A percentile compares a stretch with the other conserved stretches of the same genome.
Conservation (phyloP, 1,140 invertebrate genomes). For the Hylyphantes graminicola region DNA sequence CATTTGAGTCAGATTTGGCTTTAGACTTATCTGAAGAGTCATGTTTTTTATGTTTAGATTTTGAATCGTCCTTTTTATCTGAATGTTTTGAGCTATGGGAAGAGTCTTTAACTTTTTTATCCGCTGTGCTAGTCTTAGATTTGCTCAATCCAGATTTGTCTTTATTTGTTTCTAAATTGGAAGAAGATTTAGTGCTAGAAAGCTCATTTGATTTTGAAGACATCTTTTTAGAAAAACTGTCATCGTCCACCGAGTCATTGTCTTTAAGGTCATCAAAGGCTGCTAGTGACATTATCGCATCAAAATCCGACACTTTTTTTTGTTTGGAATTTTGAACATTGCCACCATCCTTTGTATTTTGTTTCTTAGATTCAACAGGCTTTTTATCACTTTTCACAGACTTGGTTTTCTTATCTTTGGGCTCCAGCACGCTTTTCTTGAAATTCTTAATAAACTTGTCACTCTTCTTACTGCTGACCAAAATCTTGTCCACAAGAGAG, state of each 20-base stretch:
- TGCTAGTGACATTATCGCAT: neutral
- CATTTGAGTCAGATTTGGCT: neutral
- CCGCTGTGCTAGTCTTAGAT: too few relatives aligned
- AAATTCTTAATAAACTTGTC: conserved; percentile 62
- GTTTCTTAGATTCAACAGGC: neutral
- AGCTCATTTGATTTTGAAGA: too few relatives aligned
- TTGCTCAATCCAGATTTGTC: neutral
- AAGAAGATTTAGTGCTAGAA: too few relatives aligned
- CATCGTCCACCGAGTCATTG: neutral
- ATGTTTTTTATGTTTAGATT: conserved; percentile 11
- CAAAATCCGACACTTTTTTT: neutral
- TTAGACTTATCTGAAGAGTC: conserved; percentile 2
- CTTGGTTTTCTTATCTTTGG: conserved; percentile 16
- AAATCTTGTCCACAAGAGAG: conserved; percentile 67
- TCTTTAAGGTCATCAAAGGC: neutral
- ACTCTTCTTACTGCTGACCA: conserved; percentile 62
- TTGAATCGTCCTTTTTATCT: conserved; percentile 14
- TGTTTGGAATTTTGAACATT: neutral
- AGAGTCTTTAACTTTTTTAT: conserved; percentile 1
- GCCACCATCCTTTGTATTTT: neutral
- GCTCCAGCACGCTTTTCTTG: conserved; percentile 1
- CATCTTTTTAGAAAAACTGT: neutral
- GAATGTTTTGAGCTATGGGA: neutral
- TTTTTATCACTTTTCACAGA: neutral
- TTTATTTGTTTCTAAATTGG: conserved; percentile 6